Conservation (phyloP, 2,113 vertebrate genomes). For the Platycercus adscitus region DNA sequence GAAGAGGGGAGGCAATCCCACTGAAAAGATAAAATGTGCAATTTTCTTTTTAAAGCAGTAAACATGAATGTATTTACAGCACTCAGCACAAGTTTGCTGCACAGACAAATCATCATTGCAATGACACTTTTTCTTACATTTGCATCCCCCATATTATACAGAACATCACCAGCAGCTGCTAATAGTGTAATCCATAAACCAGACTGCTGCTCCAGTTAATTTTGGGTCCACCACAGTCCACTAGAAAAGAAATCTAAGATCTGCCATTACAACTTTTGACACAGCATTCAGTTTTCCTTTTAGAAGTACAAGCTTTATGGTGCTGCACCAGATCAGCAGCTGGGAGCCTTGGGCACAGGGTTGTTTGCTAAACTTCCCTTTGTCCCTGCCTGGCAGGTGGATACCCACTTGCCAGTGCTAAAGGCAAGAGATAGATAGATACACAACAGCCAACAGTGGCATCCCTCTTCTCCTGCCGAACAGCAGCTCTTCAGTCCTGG, state of each 20-base stretch:
- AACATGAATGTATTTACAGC: conserved; percentile 79
- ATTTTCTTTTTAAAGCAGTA: conserved; percentile 77
- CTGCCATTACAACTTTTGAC: background rate
- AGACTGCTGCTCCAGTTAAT: conserved; percentile 61
- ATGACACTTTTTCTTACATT: conserved; percentile 55
- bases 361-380: background rate
- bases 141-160: conserved; percentile 66
- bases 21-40: conserved; percentile 78
- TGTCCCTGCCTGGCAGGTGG: background rate
- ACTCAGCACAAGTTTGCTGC: conserved; percentile 68
- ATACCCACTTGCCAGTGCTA: background rate
- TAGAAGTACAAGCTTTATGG: background rate
- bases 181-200: conserved; percentile 45
- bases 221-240: conserved; percentile 51
- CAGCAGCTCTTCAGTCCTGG: background rate
- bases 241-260: background rate
- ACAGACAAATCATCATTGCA: conserved; percentile 65
- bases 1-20: conserved; percentile 66
- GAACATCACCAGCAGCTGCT: conserved; percentile 47
- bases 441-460: fast-evolving
- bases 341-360: background rate
- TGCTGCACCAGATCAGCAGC: background rate
- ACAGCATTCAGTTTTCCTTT: background rate
- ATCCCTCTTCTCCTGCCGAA: background rate
- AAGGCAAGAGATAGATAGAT: background rate